Evolutionary conservation across 2,888 invertebrate genomes (phyloP), one percentile per base, ranked within the genome.

Genomic region (Hydraecia micacea): DNA sequence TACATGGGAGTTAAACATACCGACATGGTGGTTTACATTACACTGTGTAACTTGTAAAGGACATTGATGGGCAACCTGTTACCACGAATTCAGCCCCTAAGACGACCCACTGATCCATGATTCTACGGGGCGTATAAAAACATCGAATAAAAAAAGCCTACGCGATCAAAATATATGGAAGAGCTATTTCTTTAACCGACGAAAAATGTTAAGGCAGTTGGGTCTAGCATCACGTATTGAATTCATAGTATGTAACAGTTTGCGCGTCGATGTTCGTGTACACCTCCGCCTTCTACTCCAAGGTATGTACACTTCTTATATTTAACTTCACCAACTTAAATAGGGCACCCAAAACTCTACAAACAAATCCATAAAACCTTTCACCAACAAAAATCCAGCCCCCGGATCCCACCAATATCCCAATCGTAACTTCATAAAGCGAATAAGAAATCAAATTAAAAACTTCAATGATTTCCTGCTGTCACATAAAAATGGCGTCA

Each of bases 371-470:
- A 8, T 28, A 55, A 81, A 70, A 81, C 36, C 8, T 60, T 76
- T 21, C 18, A 67, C 36, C 21, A 58, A 58, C 55, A 68, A 73
- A 73, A 66, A 39, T 39, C 7, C 21, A 13, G 13, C 13, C 28
- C 32, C 63, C 32, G 71, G 67, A 77, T 63, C 55, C 42, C 66
- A 60, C 60, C 66, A 79, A 81, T 82, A 79, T 73, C 75, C 66
- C 75, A 79, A 80, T 77, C 75, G 62, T 67, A 87, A 87, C 86
- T 87, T 87, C 79, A 81, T 80, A 87, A 87, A 66, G 67, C 70
- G 74, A 70, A 86, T 77, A 83, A 86, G 84, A 84, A 86, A 88
- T 77, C 85, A 83, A 88, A 88, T 88, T 86, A 88, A 87, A 84
- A 88, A 88, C 80, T 88, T 88, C 83, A 88, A 88, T 82, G 83